phyloP scores from a whole-genome alignment of 2,113 vertebrate genomes.

The Muntiacus reevesi region DNA sequence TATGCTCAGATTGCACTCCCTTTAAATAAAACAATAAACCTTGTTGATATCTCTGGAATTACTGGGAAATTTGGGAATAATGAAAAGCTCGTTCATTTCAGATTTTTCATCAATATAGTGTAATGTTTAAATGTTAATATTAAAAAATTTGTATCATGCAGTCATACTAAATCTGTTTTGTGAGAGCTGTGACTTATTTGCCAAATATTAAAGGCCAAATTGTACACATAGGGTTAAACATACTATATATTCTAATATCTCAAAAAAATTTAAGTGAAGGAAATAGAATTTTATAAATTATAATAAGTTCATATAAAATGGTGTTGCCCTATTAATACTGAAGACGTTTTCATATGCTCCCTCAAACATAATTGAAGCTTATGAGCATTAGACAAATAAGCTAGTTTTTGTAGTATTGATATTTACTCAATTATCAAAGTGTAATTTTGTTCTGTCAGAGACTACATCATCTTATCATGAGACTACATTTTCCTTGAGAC shows the following conservation, averaged over 20 bases:
- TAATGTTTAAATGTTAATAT: not conserved
- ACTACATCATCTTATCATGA: not conserved
- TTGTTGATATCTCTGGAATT: not conserved
- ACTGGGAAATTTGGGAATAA: not conserved
- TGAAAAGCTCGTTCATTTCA: not conserved
- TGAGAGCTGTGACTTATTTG: not conserved
- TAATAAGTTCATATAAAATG: not conserved
- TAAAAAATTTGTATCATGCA: not conserved
- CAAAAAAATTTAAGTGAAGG: not conserved
- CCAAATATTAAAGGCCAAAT: not conserved
- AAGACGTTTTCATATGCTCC: not conserved
- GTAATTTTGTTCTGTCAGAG: not conserved
- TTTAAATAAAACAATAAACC: not conserved
- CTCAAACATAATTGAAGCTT: not conserved
- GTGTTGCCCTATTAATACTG: not conserved
- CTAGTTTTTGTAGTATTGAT: not conserved
- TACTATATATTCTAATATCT: not conserved
- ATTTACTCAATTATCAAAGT: constrained; percentile 1
- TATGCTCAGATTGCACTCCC: not conserved
- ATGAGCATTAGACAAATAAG: not conserved
- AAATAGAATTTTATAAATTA: not conserved
- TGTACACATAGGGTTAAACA: not conserved
- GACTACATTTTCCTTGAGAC: not conserved
- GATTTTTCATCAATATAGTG: not conserved
- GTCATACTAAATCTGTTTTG: not conserved